Evolutionary conservation across 2,113 vertebrate genomes (phyloP).

Genomic region (Tenebrosternarchus preto): DNA sequence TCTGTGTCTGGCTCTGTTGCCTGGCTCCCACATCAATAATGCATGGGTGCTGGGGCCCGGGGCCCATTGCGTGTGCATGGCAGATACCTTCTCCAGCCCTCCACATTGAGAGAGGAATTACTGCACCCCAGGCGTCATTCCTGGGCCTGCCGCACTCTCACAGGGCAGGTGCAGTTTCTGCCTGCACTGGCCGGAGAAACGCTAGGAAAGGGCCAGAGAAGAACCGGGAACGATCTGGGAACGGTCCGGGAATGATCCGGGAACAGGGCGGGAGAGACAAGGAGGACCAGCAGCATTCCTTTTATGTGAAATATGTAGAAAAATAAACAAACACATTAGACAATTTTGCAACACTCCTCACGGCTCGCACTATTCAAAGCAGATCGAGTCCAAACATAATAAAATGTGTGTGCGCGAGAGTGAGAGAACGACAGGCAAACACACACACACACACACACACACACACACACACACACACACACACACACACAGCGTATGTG

Average conservation of each 20-base stretch:
- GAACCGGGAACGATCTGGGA: no score
- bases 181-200: neutral
- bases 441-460: no score
- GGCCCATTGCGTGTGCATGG: no score
- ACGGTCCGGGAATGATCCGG: no score
- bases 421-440: no score
- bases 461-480: no score
- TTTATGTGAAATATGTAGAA: constrained; percentile 20
- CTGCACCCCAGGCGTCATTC: constrained; percentile 3
- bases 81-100: constrained; percentile 17
- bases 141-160: neutral
- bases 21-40: constrained; percentile 41
- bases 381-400: constrained; percentile 33
- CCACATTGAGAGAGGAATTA: constrained; percentile 21
- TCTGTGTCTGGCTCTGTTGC: constrained; percentile 23
- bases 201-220: neutral
- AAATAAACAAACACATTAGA: constrained; percentile 39
- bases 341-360: constrained; percentile 39
- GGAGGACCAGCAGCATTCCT: neutral
- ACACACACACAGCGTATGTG: neutral
- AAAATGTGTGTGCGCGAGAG: constrained; percentile 15
- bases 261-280: no score
- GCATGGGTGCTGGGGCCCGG: neutral
- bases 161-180: neutral
- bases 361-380: neutral